These are phyloP conservation scores for Engystomops pustulosus DNA, from an alignment of 2,113 vertebrate genomes.

Conservation along the genomic window DNA sequence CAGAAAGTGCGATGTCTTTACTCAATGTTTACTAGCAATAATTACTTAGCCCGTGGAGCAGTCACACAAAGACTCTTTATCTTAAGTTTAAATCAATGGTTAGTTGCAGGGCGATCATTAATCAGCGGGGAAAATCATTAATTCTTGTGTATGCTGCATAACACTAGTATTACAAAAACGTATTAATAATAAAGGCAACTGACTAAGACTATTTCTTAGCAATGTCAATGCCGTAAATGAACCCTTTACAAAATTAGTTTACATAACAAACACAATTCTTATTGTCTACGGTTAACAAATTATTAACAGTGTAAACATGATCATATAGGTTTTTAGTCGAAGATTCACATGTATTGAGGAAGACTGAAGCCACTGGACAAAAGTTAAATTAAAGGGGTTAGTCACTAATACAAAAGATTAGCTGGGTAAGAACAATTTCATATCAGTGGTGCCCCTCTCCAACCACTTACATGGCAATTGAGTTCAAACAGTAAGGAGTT, in stretches of 20 bases:
- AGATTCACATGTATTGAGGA: neutral
- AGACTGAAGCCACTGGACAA: neutral
- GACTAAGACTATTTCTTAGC: neutral
- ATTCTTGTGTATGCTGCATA: conserved; percentile 35
- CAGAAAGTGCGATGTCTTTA: neutral
- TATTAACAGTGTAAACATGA: neutral
- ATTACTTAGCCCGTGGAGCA: conserved; percentile 50
- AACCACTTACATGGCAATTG: too few species aligned
- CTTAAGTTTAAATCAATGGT: conserved; percentile 59
- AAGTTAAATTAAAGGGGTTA: neutral
- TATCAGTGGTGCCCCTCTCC: too few species aligned
- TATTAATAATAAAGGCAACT: conserved; percentile 33
- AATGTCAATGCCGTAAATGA: neutral
- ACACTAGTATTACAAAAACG: conserved; percentile 43
- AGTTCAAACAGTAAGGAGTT: too few species aligned
- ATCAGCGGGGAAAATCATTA: conserved; percentile 49
- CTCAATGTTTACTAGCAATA: conserved; percentile 42
- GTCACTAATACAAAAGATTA: too few species aligned
- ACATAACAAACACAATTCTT: neutral
- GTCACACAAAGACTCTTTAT: conserved; percentile 53
- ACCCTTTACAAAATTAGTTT: conserved; percentile 4
- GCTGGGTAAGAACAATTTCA: too few species aligned
- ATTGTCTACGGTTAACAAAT: neutral
- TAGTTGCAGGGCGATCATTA: conserved; percentile 57
- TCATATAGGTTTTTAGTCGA: neutral